Evolutionary conservation across 1,140 invertebrate species (phyloP).

Genomic region (Camponotus pennsylvanicus): DNA sequence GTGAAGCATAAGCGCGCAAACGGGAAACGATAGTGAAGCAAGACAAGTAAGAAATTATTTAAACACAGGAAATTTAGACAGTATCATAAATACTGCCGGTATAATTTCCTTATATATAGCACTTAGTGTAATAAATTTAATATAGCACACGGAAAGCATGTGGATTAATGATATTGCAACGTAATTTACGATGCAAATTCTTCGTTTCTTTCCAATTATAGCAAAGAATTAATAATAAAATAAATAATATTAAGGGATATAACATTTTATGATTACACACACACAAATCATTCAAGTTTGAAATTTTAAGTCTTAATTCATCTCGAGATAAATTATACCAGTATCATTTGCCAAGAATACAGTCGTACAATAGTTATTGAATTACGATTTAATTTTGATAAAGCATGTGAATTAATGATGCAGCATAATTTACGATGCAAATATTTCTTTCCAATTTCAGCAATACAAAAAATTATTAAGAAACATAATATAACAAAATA

Average conservation of each 20-base stretch:
- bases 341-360: neutral
- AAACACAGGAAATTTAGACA: conserved; percentile 14
- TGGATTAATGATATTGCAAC: neutral
- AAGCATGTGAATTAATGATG: neutral
- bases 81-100: neutral
- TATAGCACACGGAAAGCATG: neutral
- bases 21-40: neutral
- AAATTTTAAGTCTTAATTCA: neutral
- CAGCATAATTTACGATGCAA: neutral
- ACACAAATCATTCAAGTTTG: neutral
- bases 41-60: neutral
- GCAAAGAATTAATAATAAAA: no score
- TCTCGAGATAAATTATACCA: neutral
- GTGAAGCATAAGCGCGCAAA: neutral
- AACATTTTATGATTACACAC: no score
- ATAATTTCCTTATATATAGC: neutral
- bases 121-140: neutral
- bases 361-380: neutral
- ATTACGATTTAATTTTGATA: neutral
- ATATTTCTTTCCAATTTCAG: neutral
- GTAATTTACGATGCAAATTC: neutral
- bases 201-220: neutral
- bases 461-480: no score
- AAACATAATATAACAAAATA: no score
- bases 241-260: no score